phyloP scores from a whole-genome alignment of 2,113 vertebrate species.

The Protomyctophum bolini region DNA sequence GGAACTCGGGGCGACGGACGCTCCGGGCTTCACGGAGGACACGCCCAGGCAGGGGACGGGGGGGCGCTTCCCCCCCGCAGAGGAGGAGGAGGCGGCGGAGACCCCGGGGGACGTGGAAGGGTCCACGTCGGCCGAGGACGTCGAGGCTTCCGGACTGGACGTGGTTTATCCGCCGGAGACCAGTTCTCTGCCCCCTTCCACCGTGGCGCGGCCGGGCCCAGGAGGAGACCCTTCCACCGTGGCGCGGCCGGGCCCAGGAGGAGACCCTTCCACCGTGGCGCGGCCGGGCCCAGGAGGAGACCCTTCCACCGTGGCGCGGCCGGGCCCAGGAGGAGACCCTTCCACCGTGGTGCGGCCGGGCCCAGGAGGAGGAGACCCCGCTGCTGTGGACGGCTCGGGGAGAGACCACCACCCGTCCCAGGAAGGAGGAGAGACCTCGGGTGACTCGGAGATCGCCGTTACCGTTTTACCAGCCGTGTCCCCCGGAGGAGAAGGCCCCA shows the following conservation, averaged over 20 bases:
- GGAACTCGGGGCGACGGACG: conserved; percentile 62
- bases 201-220: background rate
- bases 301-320: background rate
- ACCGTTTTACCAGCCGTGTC: conserved; percentile 30
- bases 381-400: conserved; percentile 23
- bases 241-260: background rate
- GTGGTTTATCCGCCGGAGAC: conserved; percentile 17
- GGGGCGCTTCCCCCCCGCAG: background rate
- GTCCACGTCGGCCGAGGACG: conserved; percentile 48
- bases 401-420: conserved; percentile 35
- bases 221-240: background rate
- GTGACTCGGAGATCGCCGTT: background rate
- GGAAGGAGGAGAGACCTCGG: conserved; percentile 10
- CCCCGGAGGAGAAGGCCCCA: conserved; percentile 2
- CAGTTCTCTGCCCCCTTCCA: background rate
- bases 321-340: too few relatives aligned
- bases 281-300: background rate
- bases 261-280: background rate
- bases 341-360: too few relatives aligned
- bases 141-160: conserved; percentile 65
- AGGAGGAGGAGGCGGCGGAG: background rate
- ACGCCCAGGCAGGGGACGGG: background rate
- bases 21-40: conserved; percentile 13
- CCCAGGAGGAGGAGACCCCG: too few relatives aligned
- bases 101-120: conserved; percentile 55